Base-by-base conservation (phyloP, 2,797 vertebrate species). In the Artibeus lituratus region DNA sequence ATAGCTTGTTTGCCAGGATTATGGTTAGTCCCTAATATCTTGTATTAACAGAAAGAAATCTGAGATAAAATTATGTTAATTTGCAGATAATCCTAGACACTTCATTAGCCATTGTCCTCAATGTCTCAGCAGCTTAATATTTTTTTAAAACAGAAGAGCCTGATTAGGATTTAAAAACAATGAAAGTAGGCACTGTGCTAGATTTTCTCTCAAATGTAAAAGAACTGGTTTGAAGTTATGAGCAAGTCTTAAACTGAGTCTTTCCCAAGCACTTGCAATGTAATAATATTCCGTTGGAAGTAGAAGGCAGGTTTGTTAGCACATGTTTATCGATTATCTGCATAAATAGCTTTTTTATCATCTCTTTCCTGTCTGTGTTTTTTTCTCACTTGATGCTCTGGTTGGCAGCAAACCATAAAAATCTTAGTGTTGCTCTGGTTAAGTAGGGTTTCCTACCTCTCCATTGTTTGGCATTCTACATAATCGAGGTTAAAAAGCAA, bases 291-390 rank as follows among this genome's bases (percentile, higher is more conserved):
- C 37, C 44, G 24, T 26, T 82, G 55, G 37, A 39, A 93, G 4
- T 59, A 1, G 37, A 11, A 87, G 78, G 67, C 11, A 39, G 19
- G 12, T 44, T 90, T 14, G 69, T 91, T 88, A 78, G 35, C 49
- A 90, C 78, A 70, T 77, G 22, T 47, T 77, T 84, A 93, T 83
- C 84, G 94, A 35, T 81, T 90, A n/a, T 80, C 39, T 93, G 51
- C 55, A 81, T 59, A 83, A 94, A 69, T 87, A 32, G 5, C 14
- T 78, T 42, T 65, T 85, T 82, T 92, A 49, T 80, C 35, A 67
- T 86, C 10, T 35, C 12, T 78, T 97, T 89, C 2, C 14, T 77
- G 1, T 89, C 21, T 11, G 10, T 15, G 5, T 57, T 55, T 83
- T 82, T 86, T 91, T 80, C 21, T 86, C 42, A 53, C 10, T 44